Conservation (phyloP, 2,113 vertebrate genomes). For the Aspidoscelis tigris region DNA sequence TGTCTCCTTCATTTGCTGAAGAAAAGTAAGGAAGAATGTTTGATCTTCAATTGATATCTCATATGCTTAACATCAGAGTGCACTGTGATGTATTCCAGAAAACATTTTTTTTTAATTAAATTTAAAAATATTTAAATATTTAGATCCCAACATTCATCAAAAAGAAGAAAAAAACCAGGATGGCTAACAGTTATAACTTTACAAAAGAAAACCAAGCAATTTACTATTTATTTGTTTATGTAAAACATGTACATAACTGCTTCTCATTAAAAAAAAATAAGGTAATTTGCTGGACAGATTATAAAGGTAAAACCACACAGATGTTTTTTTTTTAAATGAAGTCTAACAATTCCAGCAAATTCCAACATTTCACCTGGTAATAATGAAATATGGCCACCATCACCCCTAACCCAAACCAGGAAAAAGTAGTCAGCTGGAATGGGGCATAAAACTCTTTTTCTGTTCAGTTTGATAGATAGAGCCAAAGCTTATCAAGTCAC, state of each 20-base stretch:
- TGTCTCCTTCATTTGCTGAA: no score
- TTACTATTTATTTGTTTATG: no score
- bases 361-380: slow-evolving; percentile 46
- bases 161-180: no score
- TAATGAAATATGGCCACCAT: slow-evolving; percentile 26
- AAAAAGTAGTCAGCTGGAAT: background rate
- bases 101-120: background rate
- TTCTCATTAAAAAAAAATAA: no score
- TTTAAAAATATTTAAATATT: no score
- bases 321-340: slow-evolving; percentile 38
- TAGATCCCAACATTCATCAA: no score
- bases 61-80: background rate
- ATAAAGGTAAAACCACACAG: no score
- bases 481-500: slow-evolving; percentile 2
- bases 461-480: slow-evolving; percentile 41
- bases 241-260: no score
- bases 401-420: background rate
- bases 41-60: background rate
- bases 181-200: no score
- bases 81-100: background rate
- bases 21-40: no score
- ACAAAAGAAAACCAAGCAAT: no score
- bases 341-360: slow-evolving; percentile 44
- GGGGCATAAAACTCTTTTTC: slow-evolving; percentile 9
- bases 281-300: no score